Base-by-base conservation (phyloP, 2,797 vertebrate genomes). In the Chlorospingus semifuscus region DNA sequence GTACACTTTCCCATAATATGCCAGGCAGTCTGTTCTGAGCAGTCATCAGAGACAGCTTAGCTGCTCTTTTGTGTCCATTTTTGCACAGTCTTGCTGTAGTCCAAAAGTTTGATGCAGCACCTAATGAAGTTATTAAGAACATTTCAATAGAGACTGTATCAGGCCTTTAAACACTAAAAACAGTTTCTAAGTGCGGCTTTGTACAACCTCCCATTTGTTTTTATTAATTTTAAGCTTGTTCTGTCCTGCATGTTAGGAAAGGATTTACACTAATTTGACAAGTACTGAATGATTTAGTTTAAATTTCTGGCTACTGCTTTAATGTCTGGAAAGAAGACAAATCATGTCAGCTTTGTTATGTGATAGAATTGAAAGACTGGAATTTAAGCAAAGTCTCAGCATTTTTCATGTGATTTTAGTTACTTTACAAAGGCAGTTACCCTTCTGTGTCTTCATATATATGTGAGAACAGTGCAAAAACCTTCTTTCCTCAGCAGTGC, bases 231-330 rank as follows among this genome's bases (percentile, higher is more conserved):
- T 46, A 70, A 94, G 23, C 70, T 94, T 42, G 15, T 83, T 44
- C 59, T 74, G 36, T 85, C 37, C 55, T 27, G 56, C 39, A 7
- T 57, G 37, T 70, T 61, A 68, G 70, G 53, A 82, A 90, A 71
- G 66, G 72, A 91, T 87, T 94, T 91, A 22, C 7, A 8, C 46
- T 95, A 89, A 95, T 79, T 69, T 81, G 90, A 85, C 87, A 93
- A 89, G 65, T 57, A 41, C 56, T 75, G 89, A 88, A 30, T n/a
- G 76, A 70, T 75, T 57, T 56, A 37, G 21, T 85, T 90, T 91
- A 55, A 91, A 85, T 90, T 90, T 21, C 75, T 76, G 84, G 61
- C 44, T 93, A 12, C 50, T 68, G 68, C 56, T 74, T 37, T 30
- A 47, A 52, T 9, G 80, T 78, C 55, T 91, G 89, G 61, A 83